Evolutionary conservation across 2,113 vertebrate species (phyloP).

Genomic region (Grammomys surdaster): DNA sequence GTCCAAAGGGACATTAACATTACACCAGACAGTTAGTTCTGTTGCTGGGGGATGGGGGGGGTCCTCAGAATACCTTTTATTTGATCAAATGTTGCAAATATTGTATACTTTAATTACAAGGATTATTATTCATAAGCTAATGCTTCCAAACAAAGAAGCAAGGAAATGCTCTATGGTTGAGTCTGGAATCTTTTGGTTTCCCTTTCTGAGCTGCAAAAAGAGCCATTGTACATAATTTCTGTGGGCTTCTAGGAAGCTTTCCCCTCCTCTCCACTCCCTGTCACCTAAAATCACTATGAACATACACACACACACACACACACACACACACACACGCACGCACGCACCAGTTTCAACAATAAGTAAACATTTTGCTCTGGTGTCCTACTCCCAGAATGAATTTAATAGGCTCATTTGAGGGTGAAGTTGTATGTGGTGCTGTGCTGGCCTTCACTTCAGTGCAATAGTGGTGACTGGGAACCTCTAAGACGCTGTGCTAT

Average conservation of each 20-base stretch:
- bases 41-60: too few species aligned
- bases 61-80: not conserved
- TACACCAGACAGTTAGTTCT: not conserved
- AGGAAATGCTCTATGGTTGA: not conserved
- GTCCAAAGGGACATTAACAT: not conserved
- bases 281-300: not conserved
- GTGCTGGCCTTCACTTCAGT: rapidly evolving
- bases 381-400: not conserved
- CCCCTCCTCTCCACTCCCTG: not conserved
- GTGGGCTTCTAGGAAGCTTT: not conserved
- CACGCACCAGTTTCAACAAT: not conserved
- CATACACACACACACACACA: not conserved
- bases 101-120: not conserved
- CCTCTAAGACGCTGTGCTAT: rapidly evolving
- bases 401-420: not conserved
- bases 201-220: not conserved
- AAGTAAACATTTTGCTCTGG: too few species aligned
- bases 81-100: not conserved
- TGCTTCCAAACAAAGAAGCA: not conserved
- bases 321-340: not conserved
- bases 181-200: not conserved
- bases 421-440: not conserved
- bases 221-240: not conserved
- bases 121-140: not conserved
- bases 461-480: not conserved